Conservation (phyloP, 2,888 invertebrate species). For the Vandiemenella viatica region DNA sequence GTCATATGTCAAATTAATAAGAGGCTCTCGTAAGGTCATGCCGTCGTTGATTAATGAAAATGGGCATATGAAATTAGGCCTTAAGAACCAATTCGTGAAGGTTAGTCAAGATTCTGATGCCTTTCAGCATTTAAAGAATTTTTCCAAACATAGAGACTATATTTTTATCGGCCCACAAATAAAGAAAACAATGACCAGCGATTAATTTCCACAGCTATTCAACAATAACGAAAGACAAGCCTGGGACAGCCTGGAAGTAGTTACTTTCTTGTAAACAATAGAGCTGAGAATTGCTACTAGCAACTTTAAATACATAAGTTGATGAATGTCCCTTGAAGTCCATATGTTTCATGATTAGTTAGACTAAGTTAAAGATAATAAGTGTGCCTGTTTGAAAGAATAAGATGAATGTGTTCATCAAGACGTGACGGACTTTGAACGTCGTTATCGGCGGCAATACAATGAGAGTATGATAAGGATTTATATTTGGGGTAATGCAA, state of each 20-base stretch:
- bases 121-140: not conserved
- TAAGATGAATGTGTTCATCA: not conserved
- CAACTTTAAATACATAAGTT: not conserved
- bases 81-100: not conserved
- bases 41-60: no score
- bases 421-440: no score
- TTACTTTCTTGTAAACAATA: not conserved
- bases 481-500: not conserved
- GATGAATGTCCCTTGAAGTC: not conserved
- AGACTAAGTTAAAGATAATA: not conserved
- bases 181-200: not conserved
- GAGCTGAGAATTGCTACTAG: not conserved
- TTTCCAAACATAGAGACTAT: not conserved
- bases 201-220: not conserved
- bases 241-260: not conserved
- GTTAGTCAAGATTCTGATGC: not conserved
- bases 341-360: not conserved
- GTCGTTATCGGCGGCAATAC: no score
- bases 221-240: not conserved
- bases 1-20: no score
- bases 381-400: not conserved
- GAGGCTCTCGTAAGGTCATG: no score
- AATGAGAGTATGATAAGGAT: no score
- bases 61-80: not conserved
- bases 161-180: not conserved